These are phyloP conservation scores for Gymnogyps californianus DNA, from an alignment of 2,113 vertebrate species.

Conservation along the genomic window DNA sequence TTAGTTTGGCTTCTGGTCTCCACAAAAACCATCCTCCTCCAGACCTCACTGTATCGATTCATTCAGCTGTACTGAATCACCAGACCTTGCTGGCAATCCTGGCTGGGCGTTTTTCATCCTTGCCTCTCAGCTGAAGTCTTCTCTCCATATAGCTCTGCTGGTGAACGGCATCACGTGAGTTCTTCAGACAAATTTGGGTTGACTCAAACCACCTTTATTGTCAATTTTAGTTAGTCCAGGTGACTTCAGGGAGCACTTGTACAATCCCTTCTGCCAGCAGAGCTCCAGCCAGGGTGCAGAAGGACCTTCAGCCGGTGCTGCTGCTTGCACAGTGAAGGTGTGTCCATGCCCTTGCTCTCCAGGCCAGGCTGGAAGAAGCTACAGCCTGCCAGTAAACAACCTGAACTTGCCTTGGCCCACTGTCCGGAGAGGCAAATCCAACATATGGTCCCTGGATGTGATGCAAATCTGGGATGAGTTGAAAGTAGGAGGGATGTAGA, in stretches of 20 bases:
- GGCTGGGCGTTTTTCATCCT: neutral
- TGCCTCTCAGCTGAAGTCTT: neutral
- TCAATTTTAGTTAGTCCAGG: neutral
- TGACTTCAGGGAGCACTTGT: neutral
- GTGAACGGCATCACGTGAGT: neutral
- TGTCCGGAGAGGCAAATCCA: neutral
- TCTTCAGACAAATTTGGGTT: neutral
- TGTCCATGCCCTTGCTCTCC: neutral
- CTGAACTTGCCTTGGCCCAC: neutral
- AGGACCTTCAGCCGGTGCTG: neutral
- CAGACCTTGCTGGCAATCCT: neutral
- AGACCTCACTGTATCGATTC: neutral
- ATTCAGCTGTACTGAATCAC: neutral
- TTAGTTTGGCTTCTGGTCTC: neutral
- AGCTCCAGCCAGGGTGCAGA: neutral
- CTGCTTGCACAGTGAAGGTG: neutral
- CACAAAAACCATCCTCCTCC: neutral
- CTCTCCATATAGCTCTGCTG: neutral
- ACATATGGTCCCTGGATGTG: neutral
- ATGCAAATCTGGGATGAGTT: constrained; percentile 27
- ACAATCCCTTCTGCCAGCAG: neutral
- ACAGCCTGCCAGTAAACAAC: neutral
- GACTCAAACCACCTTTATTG: neutral
- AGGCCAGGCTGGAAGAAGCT: neutral
- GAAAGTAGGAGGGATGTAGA: constrained; percentile 12